Base-by-base conservation (phyloP, 2,888 invertebrate species). In the Eulithis prunata region DNA sequence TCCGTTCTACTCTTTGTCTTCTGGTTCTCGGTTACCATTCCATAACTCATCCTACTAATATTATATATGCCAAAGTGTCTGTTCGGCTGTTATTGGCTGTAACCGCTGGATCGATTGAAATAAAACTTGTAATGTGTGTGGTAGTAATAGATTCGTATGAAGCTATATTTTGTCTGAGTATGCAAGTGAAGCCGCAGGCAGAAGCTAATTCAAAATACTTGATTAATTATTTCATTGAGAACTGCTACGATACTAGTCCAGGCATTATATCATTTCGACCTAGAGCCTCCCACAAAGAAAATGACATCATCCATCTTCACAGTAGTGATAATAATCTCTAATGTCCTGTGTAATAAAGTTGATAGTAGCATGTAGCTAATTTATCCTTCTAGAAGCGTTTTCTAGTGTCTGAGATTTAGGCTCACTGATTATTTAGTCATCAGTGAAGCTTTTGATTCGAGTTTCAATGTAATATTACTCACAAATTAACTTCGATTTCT, bases 251-350 rank as follows among this genome's bases (percentile, higher is more conserved):
- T 67, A 61, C 43, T 51, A 58, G 63, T 55, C 61, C 57, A 69
- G 66, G 45, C 63, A 56, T 21, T 21, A 21, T 58, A 56, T 56
- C 58, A 43, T 12, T 13, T 14, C 60, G 58, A 57, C 63, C 66
- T 69, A 69, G 69, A 62, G 0, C 66, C 66, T 58, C 69, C 66
- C 52, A 65, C 65, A 11, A 13, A 28, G 56, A 51, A 43, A 57
- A 66, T 69, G 69, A 69, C 62, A 66, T 69, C 69, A 69, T 64
- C 64, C 46, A 32, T 53, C 21, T 13, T 12, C 32, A 45, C 14
- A 12, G 36, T 5, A 41, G 10, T 5, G 41, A 32, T 57, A 51
- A 47, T 53, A 51, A 57, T 21, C 57, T 64, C 46, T 64, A 49
- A 36, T 41, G 5, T 3, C 1, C 2, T 43, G 7, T 6, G 49